A percentile compares a stretch with the other conserved stretches of the same genome.
Evolutionary conservation across 2,113 vertebrate species (phyloP).

Genomic region (Butorides virescens): DNA sequence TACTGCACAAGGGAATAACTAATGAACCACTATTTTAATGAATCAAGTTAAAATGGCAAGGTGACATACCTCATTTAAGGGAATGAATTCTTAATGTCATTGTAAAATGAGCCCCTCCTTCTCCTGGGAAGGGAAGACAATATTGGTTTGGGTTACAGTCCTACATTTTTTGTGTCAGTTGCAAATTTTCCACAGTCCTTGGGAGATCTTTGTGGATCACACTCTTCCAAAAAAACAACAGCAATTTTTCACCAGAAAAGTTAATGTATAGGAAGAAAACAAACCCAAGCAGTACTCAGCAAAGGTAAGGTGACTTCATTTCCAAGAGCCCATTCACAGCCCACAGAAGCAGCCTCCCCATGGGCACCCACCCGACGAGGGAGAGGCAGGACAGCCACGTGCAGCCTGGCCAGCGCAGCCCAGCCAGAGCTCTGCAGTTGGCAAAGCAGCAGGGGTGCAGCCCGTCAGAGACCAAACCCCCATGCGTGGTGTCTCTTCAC

Average conservation of each 20-base stretch:
- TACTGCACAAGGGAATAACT: constrained; percentile 46
- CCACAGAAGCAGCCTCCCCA: background rate
- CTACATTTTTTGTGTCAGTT: background rate
- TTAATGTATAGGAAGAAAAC: background rate
- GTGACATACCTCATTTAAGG: constrained; percentile 44
- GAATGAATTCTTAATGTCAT: constrained; percentile 50
- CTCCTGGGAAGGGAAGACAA: background rate
- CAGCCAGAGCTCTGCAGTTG: background rate
- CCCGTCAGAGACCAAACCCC: background rate
- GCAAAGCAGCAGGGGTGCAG: background rate
- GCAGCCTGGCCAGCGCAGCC: background rate
- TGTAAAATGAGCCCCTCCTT: constrained; percentile 4
- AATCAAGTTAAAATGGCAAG: constrained; percentile 50
- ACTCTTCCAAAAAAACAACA: background rate
- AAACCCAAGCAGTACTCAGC: background rate
- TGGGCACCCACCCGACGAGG: background rate
- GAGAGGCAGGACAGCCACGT: background rate
- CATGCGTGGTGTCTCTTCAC: rapidly evolving
- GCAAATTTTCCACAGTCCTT: background rate
- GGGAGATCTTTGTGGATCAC: background rate
- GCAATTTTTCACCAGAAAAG: background rate
- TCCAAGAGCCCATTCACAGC: background rate
- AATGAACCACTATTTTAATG: constrained; percentile 51
- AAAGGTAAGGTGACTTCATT: background rate
- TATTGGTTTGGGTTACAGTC: background rate